Percentiles rank a stretch among this genome's conserved stretches.
Evolutionary conservation across 1,140 invertebrate species (phyloP).

Genomic region (Drosophila sp.): DNA sequence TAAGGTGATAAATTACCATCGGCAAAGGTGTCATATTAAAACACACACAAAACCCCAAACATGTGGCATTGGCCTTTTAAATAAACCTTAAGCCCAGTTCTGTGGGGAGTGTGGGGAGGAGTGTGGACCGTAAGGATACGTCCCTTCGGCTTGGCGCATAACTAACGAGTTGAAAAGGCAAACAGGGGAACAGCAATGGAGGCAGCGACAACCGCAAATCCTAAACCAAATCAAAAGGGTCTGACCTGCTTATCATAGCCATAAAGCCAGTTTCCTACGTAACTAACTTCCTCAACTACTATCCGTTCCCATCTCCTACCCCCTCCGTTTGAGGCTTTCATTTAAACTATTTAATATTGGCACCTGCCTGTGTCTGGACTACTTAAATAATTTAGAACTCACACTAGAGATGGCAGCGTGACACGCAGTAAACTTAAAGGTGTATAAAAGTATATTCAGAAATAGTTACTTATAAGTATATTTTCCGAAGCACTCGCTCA

Average conservation of each 20-base stretch:
- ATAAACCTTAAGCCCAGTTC: slow-evolving; percentile 75
- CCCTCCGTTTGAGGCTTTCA: slow-evolving; percentile 33
- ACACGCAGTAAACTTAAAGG: not conserved
- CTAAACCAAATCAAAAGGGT: slow-evolving; percentile 82
- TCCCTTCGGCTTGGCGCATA: slow-evolving; percentile 53
- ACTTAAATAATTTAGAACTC: slow-evolving; percentile 68
- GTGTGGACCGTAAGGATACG: slow-evolving; percentile 3
- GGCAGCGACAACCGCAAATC: slow-evolving; percentile 75
- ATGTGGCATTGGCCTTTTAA: slow-evolving; percentile 79
- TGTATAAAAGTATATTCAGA: not conserved
- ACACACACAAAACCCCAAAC: slow-evolving; percentile 73
- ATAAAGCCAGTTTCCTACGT: slow-evolving; percentile 63
- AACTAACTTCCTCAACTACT: not conserved
- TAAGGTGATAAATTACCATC: slow-evolving; percentile 81
- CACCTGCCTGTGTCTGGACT: slow-evolving; percentile 53
- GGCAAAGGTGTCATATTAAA: slow-evolving; percentile 82
- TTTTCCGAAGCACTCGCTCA: not conserved
- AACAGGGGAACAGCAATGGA: slow-evolving; percentile 43
- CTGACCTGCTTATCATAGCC: slow-evolving; percentile 76
- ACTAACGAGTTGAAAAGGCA: slow-evolving; percentile 73
- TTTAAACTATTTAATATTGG: slow-evolving; percentile 82
- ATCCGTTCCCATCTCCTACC: not conserved
- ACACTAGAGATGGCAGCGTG: slow-evolving; percentile 21
- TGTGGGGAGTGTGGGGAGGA: not conserved
- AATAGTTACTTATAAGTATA: not conserved